A percentile compares a stretch with the other conserved stretches of the same genome.
Conservation (phyloP, 2,888 invertebrate genomes). For the Acanthococcus lagerstroemiae region DNA sequence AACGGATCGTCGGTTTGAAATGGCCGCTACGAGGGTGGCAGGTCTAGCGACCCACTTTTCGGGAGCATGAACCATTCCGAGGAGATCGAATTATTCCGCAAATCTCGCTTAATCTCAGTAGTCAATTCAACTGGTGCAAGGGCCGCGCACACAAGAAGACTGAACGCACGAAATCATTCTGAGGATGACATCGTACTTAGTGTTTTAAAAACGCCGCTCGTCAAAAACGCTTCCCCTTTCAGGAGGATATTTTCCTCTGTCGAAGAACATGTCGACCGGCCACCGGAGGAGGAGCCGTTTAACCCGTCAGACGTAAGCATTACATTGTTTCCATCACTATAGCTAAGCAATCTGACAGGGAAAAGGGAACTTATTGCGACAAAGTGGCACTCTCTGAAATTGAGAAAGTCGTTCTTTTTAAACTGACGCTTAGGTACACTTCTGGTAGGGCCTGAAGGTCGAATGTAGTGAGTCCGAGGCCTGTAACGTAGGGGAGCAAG, state of each 20-base stretch:
- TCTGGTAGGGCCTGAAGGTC: too few relatives aligned
- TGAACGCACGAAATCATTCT: constrained; percentile 10
- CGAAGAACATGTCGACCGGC: constrained; percentile 25
- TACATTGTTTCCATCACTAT: too few relatives aligned
- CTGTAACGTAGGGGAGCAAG: too few relatives aligned
- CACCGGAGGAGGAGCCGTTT: constrained; percentile 22
- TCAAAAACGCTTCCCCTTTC: constrained; percentile 34
- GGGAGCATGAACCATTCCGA: constrained; percentile 53
- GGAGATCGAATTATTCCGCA: constrained; percentile 53
- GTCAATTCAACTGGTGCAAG: constrained; percentile 34
- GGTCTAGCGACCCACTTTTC: not conserved
- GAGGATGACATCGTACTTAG: constrained; percentile 25
- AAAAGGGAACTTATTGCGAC: too few relatives aligned
- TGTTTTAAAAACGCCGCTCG: constrained; percentile 34
- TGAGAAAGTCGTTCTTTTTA: too few relatives aligned
- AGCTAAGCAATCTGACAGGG: too few relatives aligned
- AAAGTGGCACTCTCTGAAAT: too few relatives aligned
- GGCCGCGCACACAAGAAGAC: constrained; percentile 3
- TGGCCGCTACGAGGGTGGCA: not conserved
- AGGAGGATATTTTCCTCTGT: constrained; percentile 31
- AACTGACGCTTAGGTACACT: too few relatives aligned
- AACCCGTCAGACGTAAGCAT: constrained; percentile 15
- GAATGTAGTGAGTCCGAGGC: too few relatives aligned
- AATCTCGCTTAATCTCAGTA: constrained; percentile 48
- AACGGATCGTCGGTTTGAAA: not conserved